Evolutionary conservation across 2,113 vertebrate species (phyloP).

Genomic region (Hemiprocne comata): DNA sequence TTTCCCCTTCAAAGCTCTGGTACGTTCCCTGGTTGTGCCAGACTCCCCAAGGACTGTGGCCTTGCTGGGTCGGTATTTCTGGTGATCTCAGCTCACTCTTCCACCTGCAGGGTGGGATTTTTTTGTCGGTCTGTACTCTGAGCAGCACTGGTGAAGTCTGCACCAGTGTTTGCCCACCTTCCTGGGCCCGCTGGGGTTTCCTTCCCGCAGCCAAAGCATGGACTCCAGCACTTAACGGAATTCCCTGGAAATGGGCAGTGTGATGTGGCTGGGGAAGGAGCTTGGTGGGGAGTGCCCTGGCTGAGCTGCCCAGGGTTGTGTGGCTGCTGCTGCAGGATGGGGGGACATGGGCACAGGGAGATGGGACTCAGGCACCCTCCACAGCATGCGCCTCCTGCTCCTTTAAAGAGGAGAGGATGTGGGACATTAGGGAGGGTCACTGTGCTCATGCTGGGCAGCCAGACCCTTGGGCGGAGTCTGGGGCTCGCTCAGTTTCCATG

Average conservation of each 20-base stretch:
- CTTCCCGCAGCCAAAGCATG: not conserved
- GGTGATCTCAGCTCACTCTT: not conserved
- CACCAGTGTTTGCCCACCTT: accelerated
- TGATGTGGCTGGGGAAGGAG: not conserved
- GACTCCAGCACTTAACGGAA: not conserved
- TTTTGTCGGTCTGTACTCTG: not conserved
- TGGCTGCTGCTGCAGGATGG: no score
- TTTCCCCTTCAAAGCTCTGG: not conserved
- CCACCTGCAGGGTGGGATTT: not conserved
- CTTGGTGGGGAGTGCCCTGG: not conserved
- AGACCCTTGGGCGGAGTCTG: accelerated
- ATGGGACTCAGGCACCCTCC: not conserved
- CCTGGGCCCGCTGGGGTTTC: not conserved
- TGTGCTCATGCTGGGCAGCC: not conserved
- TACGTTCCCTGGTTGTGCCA: not conserved
- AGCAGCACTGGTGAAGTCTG: not conserved
- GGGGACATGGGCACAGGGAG: not conserved
- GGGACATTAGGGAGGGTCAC: not conserved
- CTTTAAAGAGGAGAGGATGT: not conserved
- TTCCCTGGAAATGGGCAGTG: not conserved
- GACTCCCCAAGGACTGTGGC: accelerated
- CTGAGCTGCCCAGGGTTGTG: not conserved
- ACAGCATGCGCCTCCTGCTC: not conserved
- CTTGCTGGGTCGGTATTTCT: accelerated
- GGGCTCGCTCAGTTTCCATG: accelerated